A percentile compares a stretch with the other conserved stretches of the same genome.
phyloP scores from a whole-genome alignment of 1,140 invertebrate genomes.

The Drosophila subpulchrella region DNA sequence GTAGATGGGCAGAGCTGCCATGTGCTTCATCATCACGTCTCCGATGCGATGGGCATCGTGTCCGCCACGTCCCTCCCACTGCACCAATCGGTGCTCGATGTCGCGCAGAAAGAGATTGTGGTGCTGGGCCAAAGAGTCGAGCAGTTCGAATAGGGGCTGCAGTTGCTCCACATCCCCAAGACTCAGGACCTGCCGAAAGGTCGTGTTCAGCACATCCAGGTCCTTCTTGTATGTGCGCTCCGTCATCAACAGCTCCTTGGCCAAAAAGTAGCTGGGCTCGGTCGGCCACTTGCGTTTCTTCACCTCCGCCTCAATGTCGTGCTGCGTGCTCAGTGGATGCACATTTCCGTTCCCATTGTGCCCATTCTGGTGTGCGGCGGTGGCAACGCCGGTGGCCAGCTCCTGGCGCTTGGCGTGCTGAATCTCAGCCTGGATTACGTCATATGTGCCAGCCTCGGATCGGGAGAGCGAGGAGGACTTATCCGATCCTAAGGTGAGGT shows the following conservation, averaged over 20 bases:
- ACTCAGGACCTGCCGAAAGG: slow-evolving; percentile 88
- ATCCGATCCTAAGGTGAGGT: slow-evolving; percentile 81
- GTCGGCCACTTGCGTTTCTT: slow-evolving; percentile 87
- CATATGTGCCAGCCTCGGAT: slow-evolving; percentile 83
- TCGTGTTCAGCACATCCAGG: slow-evolving; percentile 94
- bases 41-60: slow-evolving; percentile 87
- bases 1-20: slow-evolving; percentile 89
- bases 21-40: slow-evolving; percentile 88
- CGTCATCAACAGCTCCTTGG: slow-evolving; percentile 97
- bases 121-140: slow-evolving; percentile 87
- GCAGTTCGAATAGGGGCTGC: slow-evolving; percentile 84
- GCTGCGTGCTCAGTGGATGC: slow-evolving; percentile 21
- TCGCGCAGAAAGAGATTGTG: slow-evolving; percentile 86
- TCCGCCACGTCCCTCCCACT: slow-evolving; percentile 85
- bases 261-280: slow-evolving; percentile 95
- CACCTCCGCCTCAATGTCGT: slow-evolving; percentile 67
- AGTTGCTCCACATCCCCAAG: slow-evolving; percentile 79
- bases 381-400: slow-evolving; percentile 70
- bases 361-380: slow-evolving; percentile 52
- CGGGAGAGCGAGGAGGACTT: slow-evolving; percentile 83
- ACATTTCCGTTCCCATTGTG: slow-evolving; percentile 60
- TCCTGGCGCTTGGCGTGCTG: slow-evolving; percentile 80
- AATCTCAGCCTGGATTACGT: slow-evolving; percentile 81
- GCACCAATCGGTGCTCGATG: slow-evolving; percentile 85
- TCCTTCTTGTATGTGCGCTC: slow-evolving; percentile 98